These are phyloP conservation scores for Dipodomys spectabilis DNA, from an alignment of 2,113 vertebrate genomes.

Conservation along the genomic window DNA sequence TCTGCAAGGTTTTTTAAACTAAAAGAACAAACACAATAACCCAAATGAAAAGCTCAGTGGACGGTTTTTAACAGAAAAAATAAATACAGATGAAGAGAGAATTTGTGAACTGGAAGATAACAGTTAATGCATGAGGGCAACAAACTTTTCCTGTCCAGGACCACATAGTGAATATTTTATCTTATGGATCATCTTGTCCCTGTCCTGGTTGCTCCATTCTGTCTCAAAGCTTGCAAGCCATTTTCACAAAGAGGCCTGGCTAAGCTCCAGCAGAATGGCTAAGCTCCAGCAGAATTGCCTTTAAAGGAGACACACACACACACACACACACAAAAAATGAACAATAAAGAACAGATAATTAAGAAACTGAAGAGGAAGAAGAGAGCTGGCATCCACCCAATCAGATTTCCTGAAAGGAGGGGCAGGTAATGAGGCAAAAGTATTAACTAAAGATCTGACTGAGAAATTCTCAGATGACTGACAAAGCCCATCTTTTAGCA, in stretches of 20 bases:
- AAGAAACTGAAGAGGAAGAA: background rate
- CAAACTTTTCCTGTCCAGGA: background rate
- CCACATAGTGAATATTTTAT: background rate
- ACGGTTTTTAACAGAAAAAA: background rate
- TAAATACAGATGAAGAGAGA: slow-evolving; percentile 41
- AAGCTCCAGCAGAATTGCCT: background rate
- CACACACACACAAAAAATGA: too few species aligned
- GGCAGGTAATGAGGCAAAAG: background rate
- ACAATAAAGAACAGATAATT: background rate
- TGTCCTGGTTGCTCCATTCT: background rate
- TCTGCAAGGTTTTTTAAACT: background rate
- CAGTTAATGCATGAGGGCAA: background rate
- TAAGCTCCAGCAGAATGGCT: too few species aligned
- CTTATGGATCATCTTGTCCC: background rate
- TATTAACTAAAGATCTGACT: background rate
- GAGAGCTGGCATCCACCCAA: background rate
- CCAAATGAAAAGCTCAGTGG: background rate
- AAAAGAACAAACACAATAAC: background rate
- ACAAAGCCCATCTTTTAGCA: background rate
- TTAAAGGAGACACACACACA: background rate
- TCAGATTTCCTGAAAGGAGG: background rate
- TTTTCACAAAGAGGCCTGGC: background rate
- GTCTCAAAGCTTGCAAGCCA: background rate
- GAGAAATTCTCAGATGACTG: slow-evolving; percentile 28
- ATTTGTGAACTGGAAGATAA: slow-evolving; percentile 27